Evolutionary conservation across 2,888 invertebrate genomes (phyloP).

Genomic region (Nymphalis c-album): DNA sequence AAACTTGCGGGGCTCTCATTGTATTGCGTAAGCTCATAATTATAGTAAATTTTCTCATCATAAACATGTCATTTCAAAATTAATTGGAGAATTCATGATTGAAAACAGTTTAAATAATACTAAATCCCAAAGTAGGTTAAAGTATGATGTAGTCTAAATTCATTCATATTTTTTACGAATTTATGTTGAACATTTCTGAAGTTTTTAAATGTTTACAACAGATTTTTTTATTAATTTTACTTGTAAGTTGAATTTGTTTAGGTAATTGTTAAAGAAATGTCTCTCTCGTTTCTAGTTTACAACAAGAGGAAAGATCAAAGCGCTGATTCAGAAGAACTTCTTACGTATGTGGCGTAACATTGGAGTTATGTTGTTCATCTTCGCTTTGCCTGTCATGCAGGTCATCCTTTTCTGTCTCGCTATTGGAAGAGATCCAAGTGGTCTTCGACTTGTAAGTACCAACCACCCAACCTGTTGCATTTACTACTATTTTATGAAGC

Average conservation of each 20-base stretch:
- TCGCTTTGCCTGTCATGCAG: conserved; percentile 96
- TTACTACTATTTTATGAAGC: too few relatives aligned
- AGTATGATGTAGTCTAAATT: too few relatives aligned
- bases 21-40: too few relatives aligned
- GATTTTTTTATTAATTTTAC: too few relatives aligned
- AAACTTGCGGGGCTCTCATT: not conserved
- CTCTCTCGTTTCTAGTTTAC: conserved; percentile 79
- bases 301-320: conserved; percentile 92
- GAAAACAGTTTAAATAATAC: too few relatives aligned
- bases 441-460: conserved; percentile 88
- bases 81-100: too few relatives aligned
- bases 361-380: conserved; percentile 96
- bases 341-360: conserved; percentile 95
- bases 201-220: too few relatives aligned
- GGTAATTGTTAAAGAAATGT: conserved; percentile 4
- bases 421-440: conserved; percentile 92
- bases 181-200: too few relatives aligned
- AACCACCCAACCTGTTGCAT: not conserved
- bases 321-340: conserved; percentile 93
- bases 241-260: not conserved
- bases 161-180: too few relatives aligned
- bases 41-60: too few relatives aligned
- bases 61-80: too few relatives aligned
- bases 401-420: conserved; percentile 96
- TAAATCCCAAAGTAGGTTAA: too few relatives aligned